phyloP scores from a whole-genome alignment of 2,888 invertebrate species.

The Agonopterix arenella region DNA sequence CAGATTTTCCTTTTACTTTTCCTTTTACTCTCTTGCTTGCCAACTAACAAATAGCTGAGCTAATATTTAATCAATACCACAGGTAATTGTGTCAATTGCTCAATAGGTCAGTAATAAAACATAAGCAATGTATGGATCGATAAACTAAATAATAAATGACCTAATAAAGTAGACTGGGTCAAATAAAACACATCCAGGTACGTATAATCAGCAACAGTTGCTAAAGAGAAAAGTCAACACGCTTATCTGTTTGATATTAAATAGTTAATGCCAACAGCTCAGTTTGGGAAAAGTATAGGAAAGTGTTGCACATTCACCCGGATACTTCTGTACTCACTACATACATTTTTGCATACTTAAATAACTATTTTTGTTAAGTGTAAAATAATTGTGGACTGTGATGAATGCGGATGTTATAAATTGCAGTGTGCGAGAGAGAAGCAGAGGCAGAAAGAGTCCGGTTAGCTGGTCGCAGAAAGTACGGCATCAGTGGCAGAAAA shows the following conservation, averaged over 20 bases:
- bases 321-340: background rate
- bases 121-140: background rate
- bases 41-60: too few species aligned
- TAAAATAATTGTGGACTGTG: conserved; percentile 19
- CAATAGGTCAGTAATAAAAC: background rate
- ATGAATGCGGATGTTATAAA: conserved; percentile 8
- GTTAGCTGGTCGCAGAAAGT: conserved; percentile 80
- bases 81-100: too few species aligned
- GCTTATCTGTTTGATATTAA: conserved; percentile 49
- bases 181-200: background rate
- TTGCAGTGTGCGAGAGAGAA: conserved; percentile 74
- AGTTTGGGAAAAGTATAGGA: conserved; percentile 26
- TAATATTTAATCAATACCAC: too few species aligned
- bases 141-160: background rate
- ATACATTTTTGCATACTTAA: too few species aligned
- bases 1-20: too few species aligned
- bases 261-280: conserved; percentile 23
- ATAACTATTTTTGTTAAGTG: background rate
- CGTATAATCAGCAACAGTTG: conserved; percentile 29
- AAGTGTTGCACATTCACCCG: conserved; percentile 16
- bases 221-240: conserved; percentile 54
- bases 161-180: background rate
- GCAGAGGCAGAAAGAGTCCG: conserved; percentile 70
- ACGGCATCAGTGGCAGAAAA: conserved; percentile 78
- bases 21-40: too few species aligned